These are phyloP conservation scores for Cataglyphis albicans DNA, from an alignment of 2,888 invertebrate genomes.

Conservation along the genomic window DNA sequence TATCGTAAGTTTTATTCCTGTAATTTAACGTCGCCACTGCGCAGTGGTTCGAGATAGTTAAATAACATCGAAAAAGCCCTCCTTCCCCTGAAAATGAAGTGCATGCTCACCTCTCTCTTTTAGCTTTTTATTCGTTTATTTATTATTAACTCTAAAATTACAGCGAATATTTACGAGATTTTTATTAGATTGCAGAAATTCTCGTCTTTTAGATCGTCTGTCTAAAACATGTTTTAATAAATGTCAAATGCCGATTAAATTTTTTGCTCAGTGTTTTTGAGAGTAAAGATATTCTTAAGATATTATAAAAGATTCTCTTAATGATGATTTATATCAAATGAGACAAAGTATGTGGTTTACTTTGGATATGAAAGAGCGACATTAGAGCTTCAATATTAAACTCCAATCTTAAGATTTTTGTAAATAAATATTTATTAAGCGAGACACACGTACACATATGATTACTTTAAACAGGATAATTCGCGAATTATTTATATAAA, in stretches of 20 bases:
- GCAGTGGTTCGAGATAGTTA: conserved; percentile 52
- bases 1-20: conserved; percentile 66
- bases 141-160: conserved; percentile 10
- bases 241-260: background rate
- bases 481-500: background rate
- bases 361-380: background rate
- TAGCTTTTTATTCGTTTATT: background rate
- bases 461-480: background rate
- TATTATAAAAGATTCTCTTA: conserved; percentile 15
- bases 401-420: background rate
- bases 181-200: background rate
- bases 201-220: too few species aligned
- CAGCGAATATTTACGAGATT: background rate
- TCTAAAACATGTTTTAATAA: background rate
- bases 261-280: background rate
- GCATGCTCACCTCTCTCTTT: background rate
- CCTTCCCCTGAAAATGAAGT: background rate
- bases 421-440: conserved; percentile 11
- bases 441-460: background rate
- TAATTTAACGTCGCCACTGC: conserved; percentile 65
- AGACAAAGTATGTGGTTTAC: background rate
- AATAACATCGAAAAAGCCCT: background rate
- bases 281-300: background rate
- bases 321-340: background rate
- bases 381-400: background rate